Evolutionary conservation across 2,888 invertebrate species (phyloP), one percentile per base, ranked within the genome.

Genomic region (Ornithoptera priamus): DNA sequence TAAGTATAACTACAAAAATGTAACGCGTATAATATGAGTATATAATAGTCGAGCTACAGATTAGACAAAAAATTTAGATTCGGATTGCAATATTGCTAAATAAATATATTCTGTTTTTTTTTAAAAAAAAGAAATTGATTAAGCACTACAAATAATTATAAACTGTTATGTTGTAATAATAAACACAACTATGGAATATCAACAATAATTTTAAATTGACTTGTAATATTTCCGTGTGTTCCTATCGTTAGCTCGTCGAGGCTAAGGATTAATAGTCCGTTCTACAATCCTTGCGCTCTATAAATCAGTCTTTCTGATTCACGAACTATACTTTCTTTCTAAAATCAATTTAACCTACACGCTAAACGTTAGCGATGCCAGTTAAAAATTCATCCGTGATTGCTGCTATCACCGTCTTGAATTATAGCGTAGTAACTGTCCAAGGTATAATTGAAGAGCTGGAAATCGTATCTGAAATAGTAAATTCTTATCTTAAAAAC

Each of bases 371-470:
- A 78, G 78, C 78, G 75, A 71, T 59, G 42, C 63, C 69, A 53
- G 46, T 20, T 20, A 58, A 46, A 67, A 72, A 78, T 76, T 90
- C 90, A 90, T 79, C 90, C 89, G 69, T 87, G 80, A 72, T 77
- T 84, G 69, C 78, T 84, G 57, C 78, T 78, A 59, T 76, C 78
- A 71, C 86, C 87, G 42, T 86, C 84, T 75, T 85, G 81, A 15
- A 93, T 94, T 77, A 95, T 89, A 77, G 95, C 94, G 79, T 96
- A 89, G 84, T 95, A 96, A 75, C 94, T 94, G 76, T 95, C 94
- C 80, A 96, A 93, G 71, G 96, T 95, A 85, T 98, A 98, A 81
- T 96, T 96, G 91, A 98, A 98, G 72, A 98, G 93, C 83, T 95
- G 94, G 86, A 97, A 97, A 87, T 98, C 98, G 81, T 96, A 95